Evolutionary conservation across 2,888 invertebrate genomes (phyloP).

Genomic region (Schrankia costaestrigalis): DNA sequence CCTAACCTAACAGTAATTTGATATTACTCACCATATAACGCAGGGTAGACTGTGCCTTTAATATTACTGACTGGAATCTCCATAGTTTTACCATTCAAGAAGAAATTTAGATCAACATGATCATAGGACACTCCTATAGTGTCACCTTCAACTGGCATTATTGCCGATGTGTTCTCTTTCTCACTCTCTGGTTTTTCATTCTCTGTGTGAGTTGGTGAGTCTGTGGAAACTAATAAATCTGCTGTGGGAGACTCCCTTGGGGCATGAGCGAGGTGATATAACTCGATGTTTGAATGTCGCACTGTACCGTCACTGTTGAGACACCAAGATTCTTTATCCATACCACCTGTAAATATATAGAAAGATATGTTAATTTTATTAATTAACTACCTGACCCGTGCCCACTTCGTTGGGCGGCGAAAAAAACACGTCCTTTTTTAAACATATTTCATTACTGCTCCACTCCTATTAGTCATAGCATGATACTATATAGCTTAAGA

Average conservation of each 20-base stretch:
- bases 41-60: constrained; percentile 94
- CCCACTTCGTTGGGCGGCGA: too few species aligned
- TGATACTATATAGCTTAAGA: too few species aligned
- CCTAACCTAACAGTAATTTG: too few species aligned
- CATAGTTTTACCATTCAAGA: constrained; percentile 93
- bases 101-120: constrained; percentile 97
- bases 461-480: too few species aligned
- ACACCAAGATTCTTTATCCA: constrained; percentile 95
- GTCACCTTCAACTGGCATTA: constrained; percentile 94
- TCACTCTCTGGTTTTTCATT: constrained; percentile 57
- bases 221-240: constrained; percentile 65
- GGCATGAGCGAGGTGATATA: constrained; percentile 82
- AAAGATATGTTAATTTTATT: background rate
- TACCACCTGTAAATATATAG: constrained; percentile 82
- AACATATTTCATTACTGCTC: too few species aligned
- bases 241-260: constrained; percentile 67
- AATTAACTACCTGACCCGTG: too few species aligned
- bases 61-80: constrained; percentile 93
- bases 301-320: constrained; percentile 94
- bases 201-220: constrained; percentile 49
- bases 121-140: constrained; percentile 96
- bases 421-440: too few species aligned
- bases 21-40: constrained; percentile 90
- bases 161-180: constrained; percentile 44
- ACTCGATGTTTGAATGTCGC: constrained; percentile 90